Evolutionary conservation across 1,140 invertebrate genomes (phyloP).

Genomic region (Tetramorium parvispinum): DNA sequence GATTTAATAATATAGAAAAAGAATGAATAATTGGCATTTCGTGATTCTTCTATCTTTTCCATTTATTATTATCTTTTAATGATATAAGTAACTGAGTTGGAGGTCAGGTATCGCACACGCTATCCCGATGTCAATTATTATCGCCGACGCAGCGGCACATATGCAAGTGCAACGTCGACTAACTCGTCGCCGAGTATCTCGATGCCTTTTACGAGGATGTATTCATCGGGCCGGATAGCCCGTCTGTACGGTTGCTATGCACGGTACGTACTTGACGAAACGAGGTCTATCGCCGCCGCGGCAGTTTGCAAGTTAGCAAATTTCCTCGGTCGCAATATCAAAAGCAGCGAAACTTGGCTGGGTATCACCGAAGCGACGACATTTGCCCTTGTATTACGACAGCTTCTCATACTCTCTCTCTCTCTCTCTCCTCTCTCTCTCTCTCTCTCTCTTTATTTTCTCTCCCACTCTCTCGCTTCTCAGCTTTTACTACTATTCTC

Average conservation of each 20-base stretch:
- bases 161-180: constrained; percentile 9
- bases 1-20: background rate
- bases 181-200: constrained; percentile 29
- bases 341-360: constrained; percentile 48
- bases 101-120: background rate
- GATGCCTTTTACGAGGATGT: constrained; percentile 39
- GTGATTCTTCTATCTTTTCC: constrained; percentile 7
- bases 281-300: constrained; percentile 27
- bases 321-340: constrained; percentile 45
- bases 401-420: background rate
- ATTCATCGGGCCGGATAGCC: constrained; percentile 42
- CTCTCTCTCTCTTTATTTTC: background rate
- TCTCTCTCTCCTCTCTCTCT: background rate
- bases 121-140: constrained; percentile 24
- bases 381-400: constrained; percentile 17
- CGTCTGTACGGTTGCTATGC: constrained; percentile 18
- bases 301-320: constrained; percentile 53
- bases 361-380: constrained; percentile 20
- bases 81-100: background rate
- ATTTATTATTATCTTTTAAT: constrained; percentile 8
- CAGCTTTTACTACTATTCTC: constrained; percentile 28
- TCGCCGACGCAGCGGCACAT: background rate
- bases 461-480: background rate
- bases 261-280: constrained; percentile 44
- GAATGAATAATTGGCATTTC: constrained; percentile 5